Evolutionary conservation across 2,888 invertebrate species (phyloP), one percentile per base, ranked within the genome.

Genomic region (Drosophila aldrichi): DNA sequence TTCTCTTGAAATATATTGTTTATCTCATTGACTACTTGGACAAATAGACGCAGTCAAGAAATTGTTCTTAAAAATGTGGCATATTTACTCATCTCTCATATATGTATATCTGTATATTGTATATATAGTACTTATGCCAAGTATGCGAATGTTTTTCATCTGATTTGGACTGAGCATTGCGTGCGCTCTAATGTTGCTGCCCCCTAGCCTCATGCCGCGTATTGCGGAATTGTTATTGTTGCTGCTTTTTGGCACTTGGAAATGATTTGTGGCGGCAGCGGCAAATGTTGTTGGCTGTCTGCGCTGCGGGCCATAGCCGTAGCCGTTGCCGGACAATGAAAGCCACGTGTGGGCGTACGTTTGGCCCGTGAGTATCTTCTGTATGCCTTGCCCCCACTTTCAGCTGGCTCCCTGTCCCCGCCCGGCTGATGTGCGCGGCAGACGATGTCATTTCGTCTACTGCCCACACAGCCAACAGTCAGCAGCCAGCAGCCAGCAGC

Each of bases 231-330:
- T 54, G 38, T 25, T 52, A 36, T 71, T 70, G 41, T 32, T 54
- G 36, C 58, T 63, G 59, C 63, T 66, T 72, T 82, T 77, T 79
- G 87, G 85, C 85, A 85, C 85, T 89, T 88, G 73, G 51, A 85
- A 85, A 89, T 86, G 89, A 86, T 89, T 86, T 86, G 85, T 89
- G 80, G 82, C 85, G 32, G 49, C 49, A 61, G 70, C 69, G 66
- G 75, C 89, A 70, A 84, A 79, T 79, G 71, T 65, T 65, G 81
- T 72, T 78, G 71, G 56, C 75, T 77, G 88, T 79, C 82, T 56
- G 80, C 54, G 73, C 73, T 77, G 63, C 73, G 38, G 74, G 36
- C 16, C 36, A 38, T 38, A 38, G 73, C 72, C 52, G 48, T 5
- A 46, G 46, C 41, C 14, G 34, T 54, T 52, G 73, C 63, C 79